Evolutionary conservation across 1,140 invertebrate genomes (phyloP), one percentile per base, ranked within the genome.

Genomic region (Plutomurus gul): DNA sequence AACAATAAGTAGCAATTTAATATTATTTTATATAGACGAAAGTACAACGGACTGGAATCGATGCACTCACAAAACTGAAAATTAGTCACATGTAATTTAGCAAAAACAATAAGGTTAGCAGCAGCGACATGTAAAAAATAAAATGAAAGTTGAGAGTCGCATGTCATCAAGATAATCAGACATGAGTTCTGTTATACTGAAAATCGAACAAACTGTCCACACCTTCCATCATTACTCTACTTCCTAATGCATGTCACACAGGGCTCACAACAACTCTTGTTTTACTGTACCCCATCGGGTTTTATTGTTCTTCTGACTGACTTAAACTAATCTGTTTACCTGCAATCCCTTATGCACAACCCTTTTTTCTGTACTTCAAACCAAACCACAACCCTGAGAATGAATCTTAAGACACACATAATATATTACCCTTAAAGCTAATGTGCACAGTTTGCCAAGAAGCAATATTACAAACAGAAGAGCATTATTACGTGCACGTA

Each of bases 71-170:
- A 65, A n/a, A 65, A 65, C 56, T n/a, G 16, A 65, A n/a, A 65
- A 65, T 65, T 65, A 65, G 56, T 65, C 36, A 27, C 27, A 36
- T 65, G 56, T 65, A 65, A 65, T 65, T 65, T 65, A 30, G 56
- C 56, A 65, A 65, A 65, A 65, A 65, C 56, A 65, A 65, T n/a
- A n/a, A n/a, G n/a, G n/a, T n/a, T n/a, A n/a, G 36, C 36, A 65
- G 27, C 56, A n/a, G 56, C 56, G 56, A 30, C 56, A 33, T 33
- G 56, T 65, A 65, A 65, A 65, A 65, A 65, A 65, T 65, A 65
- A 65, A 65, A 33, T 65, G 56, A 65, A 65, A 65, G 56, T 65
- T 65, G 56, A 65, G 25, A 65, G 56, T 65, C 30, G 56, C 56
- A 33, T 65, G 56, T 65, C 56, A 65, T 65, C 27, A 65, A 65